Evolutionary conservation across 2,888 invertebrate genomes (phyloP).

Genomic region (Drosophila bunnanda): DNA sequence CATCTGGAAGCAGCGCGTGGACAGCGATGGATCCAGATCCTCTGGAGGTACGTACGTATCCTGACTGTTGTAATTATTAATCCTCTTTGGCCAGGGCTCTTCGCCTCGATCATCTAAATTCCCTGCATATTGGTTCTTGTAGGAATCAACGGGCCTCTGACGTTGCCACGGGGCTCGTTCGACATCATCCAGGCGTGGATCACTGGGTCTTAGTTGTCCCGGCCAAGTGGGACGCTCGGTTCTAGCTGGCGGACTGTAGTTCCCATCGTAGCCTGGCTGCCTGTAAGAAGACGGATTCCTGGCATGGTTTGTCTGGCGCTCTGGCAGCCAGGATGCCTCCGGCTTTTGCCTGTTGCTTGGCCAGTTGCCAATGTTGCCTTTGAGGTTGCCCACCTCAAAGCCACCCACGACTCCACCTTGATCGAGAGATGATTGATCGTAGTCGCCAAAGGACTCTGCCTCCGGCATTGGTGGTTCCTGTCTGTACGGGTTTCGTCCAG

Average conservation of each 20-base stretch:
- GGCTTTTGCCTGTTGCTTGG: conserved; percentile 12
- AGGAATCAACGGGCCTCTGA: conserved; percentile 19
- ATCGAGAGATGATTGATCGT: conserved; percentile 15
- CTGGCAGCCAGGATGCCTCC: conserved; percentile 22
- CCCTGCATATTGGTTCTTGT: conserved; percentile 2
- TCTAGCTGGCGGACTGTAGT: conserved; percentile 2
- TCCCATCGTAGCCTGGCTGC: neutral
- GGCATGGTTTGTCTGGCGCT: neutral
- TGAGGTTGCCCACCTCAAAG: conserved; percentile 63
- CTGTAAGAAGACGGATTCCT: neutral
- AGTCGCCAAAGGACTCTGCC: conserved; percentile 19
- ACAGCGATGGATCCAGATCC: conserved; percentile 33
- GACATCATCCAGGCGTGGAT: conserved; percentile 46
- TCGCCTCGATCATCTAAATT: neutral
- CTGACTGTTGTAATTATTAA: conserved; percentile 78
- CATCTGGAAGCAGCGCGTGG: conserved; percentile 67
- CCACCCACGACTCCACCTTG: neutral
- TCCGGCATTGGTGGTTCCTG: conserved; percentile 21
- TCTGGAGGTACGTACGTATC: conserved; percentile 86
- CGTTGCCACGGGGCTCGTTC: conserved; percentile 89
- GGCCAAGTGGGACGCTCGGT: conserved; percentile 25
- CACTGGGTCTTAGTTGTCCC: conserved; percentile 2
- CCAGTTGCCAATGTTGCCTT: conserved; percentile 51
- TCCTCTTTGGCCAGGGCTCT: conserved; percentile 18
- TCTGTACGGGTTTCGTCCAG: neutral